Evolutionary conservation across 1,140 invertebrate genomes (phyloP), one percentile per base, ranked within the genome.

Genomic region (Saccostrea cuccullata): DNA sequence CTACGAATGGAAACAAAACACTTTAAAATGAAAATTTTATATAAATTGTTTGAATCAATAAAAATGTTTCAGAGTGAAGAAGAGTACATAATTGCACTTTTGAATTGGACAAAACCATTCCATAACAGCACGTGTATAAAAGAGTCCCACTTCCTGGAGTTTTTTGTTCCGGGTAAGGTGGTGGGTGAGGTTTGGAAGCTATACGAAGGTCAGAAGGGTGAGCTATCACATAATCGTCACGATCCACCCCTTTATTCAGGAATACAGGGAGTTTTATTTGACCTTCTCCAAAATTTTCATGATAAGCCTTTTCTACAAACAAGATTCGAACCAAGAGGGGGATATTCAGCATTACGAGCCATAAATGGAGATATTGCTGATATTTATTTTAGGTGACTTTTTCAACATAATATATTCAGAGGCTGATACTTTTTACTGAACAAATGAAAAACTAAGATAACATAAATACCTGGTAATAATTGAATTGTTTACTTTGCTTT

Each of bases 311-410:
- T 83, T 36, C 55, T 83, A 9, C 73, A 83, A 58, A 87, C 86
- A 36, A 82, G 86, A 36, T 87, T 87, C 20, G 73, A 64, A 64
- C 86, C 86, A 11, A 56, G 56, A 87, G 86, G 86, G 8, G 86
- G 86, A 36, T 87, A 60, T 26, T 56, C 86, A 36, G 13, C 55
- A 55, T 55, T 87, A 15, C 77, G 77, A 23, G 86, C 86, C 4
- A 30, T 23, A n/a, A 36, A 55, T 73, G 55, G 73, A 20, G 3
- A 36, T 40, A 87, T 60, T 30, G 40, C 60, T 5, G 77, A 87
- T 47, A 87, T 87, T 60, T 36, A 9, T 40, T 64, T 87, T n/a
- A 82, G 86, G 86, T 87, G 83, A 55, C 20, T 6, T 55, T 36
- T n/a, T 84, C 15, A 36, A 36, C 2, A 36, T 36, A 36, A 36